Percentiles rank a stretch among this genome's conserved stretches.
phyloP scores from a whole-genome alignment of 2,113 vertebrate species.

The Megaceryle maxima region DNA sequence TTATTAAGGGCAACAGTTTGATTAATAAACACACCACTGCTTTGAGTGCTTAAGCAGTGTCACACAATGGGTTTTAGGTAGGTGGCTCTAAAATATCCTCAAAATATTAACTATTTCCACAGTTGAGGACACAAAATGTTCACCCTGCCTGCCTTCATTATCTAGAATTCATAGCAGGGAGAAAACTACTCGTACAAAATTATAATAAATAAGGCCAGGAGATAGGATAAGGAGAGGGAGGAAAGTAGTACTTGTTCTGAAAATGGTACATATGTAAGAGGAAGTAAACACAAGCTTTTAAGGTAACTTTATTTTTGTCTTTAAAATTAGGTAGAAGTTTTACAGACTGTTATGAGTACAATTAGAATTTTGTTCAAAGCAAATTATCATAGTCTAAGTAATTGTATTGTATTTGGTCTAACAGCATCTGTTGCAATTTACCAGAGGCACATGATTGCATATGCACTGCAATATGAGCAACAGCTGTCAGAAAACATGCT shows the following conservation, averaged over 20 bases:
- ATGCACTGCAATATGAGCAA: not conserved
- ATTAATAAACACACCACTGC: not conserved
- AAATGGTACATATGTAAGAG: accelerated
- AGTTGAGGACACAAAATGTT: not conserved
- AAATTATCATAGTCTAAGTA: not conserved
- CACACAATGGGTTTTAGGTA: not conserved
- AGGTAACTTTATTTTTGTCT: not conserved
- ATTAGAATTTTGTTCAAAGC: not conserved
- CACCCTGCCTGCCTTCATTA: not conserved
- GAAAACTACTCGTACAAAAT: not conserved
- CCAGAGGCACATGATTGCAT: accelerated
- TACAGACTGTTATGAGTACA: not conserved
- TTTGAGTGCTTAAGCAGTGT: not conserved
- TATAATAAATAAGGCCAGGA: not conserved
- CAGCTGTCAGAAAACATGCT: not conserved
- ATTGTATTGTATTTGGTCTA: not conserved
- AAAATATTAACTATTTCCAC: not conserved
- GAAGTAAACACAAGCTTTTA: not conserved
- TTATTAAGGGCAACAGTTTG: not conserved
- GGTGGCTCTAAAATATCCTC: not conserved
- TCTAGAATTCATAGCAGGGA: not conserved
- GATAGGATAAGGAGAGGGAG: accelerated
- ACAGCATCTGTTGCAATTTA: not conserved
- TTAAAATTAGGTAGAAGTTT: not conserved
- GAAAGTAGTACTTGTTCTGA: not conserved